These are phyloP conservation scores for Chroicocephalus ridibundus DNA, from an alignment of 2,113 vertebrate genomes.

Conservation along the genomic window DNA sequence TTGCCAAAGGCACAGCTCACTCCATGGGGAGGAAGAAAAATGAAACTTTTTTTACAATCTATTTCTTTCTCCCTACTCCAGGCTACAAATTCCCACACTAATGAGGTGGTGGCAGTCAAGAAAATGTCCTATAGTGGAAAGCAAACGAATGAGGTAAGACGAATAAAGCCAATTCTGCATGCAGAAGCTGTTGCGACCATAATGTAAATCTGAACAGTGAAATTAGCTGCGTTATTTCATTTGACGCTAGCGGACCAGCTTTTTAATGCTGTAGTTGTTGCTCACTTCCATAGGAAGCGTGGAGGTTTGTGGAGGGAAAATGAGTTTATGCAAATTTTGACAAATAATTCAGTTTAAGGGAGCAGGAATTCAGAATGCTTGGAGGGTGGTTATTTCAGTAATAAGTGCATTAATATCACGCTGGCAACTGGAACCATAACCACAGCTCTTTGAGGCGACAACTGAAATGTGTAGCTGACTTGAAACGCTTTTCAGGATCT, in stretches of 20 bases:
- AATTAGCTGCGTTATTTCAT: background rate
- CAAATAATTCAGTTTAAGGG: background rate
- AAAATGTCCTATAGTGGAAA: conserved; percentile 99
- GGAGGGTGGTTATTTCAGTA: background rate
- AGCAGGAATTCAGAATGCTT: background rate
- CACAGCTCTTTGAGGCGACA: background rate
- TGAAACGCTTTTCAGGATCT: background rate
- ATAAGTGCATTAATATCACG: background rate
- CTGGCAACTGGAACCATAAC: background rate
- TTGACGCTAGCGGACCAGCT: background rate
- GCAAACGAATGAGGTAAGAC: conserved; percentile 92
- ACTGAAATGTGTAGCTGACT: background rate
- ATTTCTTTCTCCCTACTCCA: conserved; percentile 43
- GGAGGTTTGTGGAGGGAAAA: background rate
- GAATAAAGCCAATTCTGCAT: background rate
- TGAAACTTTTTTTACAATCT: background rate
- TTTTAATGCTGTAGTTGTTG: background rate
- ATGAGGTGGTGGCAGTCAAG: conserved; percentile 98
- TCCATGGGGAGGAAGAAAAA: background rate
- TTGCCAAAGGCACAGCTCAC: background rate
- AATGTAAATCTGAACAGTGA: background rate
- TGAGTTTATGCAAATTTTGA: background rate
- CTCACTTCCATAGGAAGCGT: background rate
- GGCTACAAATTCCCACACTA: conserved; percentile 95
- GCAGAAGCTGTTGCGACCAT: background rate